phyloP scores from a whole-genome alignment of 2,113 vertebrate species.

The Mionectes macconnelli region DNA sequence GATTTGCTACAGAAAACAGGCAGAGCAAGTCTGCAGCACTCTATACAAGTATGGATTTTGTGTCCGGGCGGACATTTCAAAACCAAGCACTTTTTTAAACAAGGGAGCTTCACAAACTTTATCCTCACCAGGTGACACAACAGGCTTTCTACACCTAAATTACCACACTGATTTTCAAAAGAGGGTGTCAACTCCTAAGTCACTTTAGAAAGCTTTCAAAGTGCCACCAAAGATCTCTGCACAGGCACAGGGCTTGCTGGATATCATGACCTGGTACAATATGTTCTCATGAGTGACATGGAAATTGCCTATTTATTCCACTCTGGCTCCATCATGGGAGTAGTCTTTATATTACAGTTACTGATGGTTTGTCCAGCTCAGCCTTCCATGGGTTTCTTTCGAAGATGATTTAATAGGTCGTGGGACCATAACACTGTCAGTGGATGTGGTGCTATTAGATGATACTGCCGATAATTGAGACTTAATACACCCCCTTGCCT shows the following conservation, averaged over 20 bases:
- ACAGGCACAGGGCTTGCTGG: background rate
- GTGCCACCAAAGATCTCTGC: background rate
- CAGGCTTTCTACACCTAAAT: background rate
- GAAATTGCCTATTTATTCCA: constrained; percentile 3
- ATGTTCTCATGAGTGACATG: background rate
- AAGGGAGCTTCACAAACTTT: background rate
- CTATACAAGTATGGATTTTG: too few species aligned
- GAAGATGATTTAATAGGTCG: background rate
- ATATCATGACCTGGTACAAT: background rate
- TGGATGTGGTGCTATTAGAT: background rate
- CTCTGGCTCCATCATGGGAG: background rate
- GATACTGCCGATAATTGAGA: constrained; percentile 32
- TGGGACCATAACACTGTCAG: background rate
- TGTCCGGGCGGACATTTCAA: background rate
- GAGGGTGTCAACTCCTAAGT: background rate
- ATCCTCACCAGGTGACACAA: background rate
- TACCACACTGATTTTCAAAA: background rate
- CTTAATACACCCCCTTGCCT: constrained; percentile 4
- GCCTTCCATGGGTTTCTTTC: background rate
- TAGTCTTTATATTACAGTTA: background rate
- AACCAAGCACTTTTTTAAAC: background rate
- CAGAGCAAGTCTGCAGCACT: background rate
- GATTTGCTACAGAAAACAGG: background rate
- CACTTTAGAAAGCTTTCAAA: background rate
- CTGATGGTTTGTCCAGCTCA: background rate